Conservation (phyloP, 2,797 vertebrate genomes). For the Acrocephalus scirpaceus region DNA sequence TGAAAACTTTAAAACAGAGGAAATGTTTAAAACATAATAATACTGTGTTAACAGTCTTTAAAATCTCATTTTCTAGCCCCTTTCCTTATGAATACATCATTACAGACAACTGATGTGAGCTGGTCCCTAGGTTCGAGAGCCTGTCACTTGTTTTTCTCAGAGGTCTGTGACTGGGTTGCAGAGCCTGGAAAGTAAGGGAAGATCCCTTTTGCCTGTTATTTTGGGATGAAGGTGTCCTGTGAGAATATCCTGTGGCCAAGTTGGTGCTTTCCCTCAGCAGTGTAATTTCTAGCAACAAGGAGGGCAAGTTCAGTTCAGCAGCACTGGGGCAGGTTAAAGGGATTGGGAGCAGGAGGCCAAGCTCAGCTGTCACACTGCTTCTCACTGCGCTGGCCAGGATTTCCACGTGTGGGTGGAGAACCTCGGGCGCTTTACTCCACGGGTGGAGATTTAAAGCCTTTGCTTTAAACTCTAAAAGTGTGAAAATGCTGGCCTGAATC, state of each 20-base stretch:
- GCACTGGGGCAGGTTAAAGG: neutral
- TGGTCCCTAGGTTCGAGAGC: neutral
- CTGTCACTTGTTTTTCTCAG: neutral
- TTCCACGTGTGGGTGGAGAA: constrained; percentile 11
- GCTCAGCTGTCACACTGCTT: neutral
- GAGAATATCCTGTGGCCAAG: neutral
- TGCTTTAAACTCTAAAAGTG: neutral
- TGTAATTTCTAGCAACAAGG: neutral
- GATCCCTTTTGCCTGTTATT: neutral
- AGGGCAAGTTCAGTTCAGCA: neutral
- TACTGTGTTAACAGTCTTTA: constrained; percentile 25
- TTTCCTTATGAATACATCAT: neutral
- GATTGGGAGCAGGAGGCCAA: neutral
- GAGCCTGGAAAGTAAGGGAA: neutral
- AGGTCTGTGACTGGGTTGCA: neutral
- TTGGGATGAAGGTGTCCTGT: neutral
- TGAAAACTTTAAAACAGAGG: constrained; percentile 39
- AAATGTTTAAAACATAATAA: constrained; percentile 46
- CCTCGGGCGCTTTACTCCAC: constrained; percentile 13
- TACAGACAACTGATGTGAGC: neutral
- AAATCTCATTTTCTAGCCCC: constrained; percentile 25
- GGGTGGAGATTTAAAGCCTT: neutral
- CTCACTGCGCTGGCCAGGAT: neutral
- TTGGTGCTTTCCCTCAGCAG: neutral
- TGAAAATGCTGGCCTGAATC: neutral